phyloP scores from a whole-genome alignment of 2,888 invertebrate genomes.

The Cephus spinipes region DNA sequence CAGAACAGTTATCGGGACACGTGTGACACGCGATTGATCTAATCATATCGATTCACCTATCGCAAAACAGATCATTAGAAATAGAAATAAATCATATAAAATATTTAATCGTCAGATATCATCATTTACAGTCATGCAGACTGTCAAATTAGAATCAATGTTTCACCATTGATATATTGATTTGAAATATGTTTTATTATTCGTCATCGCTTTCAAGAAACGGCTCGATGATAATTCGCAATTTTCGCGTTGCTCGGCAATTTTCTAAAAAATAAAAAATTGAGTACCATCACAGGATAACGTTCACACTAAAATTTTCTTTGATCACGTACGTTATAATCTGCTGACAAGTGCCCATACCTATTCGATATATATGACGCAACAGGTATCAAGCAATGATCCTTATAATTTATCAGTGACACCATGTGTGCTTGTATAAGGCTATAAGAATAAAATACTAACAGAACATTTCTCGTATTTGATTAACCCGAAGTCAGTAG shows the following conservation, averaged over 20 bases:
- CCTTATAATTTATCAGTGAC: constrained; percentile 42
- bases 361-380: constrained; percentile 9
- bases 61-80: not conserved
- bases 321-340: not conserved
- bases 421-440: constrained; percentile 55
- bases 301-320: not conserved
- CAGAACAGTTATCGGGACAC: constrained; percentile 28
- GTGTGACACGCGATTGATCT: not conserved
- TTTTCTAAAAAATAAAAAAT: not conserved
- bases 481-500: constrained; percentile 34
- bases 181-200: not conserved
- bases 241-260: not conserved
- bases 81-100: not conserved
- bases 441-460: constrained; percentile 54
- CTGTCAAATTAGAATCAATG: not conserved
- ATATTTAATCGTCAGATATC: not conserved
- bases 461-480: constrained; percentile 42
- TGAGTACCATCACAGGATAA: not conserved
- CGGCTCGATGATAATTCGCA: not conserved
- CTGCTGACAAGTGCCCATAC: not conserved
- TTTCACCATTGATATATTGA: not conserved
- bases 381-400: constrained; percentile 19
- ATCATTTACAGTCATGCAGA: not conserved
- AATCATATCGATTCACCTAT: not conserved
- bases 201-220: not conserved